Evolutionary conservation across 2,113 vertebrate genomes (phyloP), one percentile per base, ranked within the genome.

Genomic region (Irena cyanogastra): DNA sequence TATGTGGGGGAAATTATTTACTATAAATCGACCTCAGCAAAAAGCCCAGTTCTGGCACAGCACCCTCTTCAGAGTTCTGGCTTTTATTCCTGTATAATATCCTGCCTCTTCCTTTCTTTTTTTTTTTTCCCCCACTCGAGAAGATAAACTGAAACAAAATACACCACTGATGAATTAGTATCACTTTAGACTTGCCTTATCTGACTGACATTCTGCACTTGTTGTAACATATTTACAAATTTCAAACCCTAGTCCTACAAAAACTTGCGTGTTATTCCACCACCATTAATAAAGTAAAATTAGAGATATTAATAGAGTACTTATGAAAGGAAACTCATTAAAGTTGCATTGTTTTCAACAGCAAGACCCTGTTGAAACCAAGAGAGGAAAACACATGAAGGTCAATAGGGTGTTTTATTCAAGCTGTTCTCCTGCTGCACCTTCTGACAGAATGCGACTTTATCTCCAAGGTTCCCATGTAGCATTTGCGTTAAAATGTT

Each of bases 81-180:
- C 77, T 91, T 97, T 97, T 47, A 97, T 98, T 95, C 97, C 98
- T 96, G 97, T 98, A 88, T 98, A 98, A 83, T 23, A 61, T 97
- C 90, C 14, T 41, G 63, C 66, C 97, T 97, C n/a, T 16, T 54
- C 26, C 11, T 35, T 93, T 49, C 65, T 97, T 98, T 86, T 5
- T 5, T 39, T 33, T 18, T 13, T 83, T 83, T 96, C n/a, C 94
- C 89, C 45, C 97, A 98, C 65, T 98, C 97, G 93, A 96, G 86
- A 75, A 98, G 96, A 89, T 94, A 98, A 28, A 66, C 98, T 98
- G 54, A 68, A 94, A 69, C 13, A 75, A 89, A 89, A 93, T 22
- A n/a, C 30, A 45, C 30, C 22, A 16, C 39, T 41, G 28, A 74
- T 49, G 26, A 78, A 70, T 44, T 45, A 57, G 3, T 61, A 69